These are phyloP conservation scores for Rhizoglyphus robini DNA, from an alignment of 1,140 invertebrate species.

Conservation along the genomic window DNA sequence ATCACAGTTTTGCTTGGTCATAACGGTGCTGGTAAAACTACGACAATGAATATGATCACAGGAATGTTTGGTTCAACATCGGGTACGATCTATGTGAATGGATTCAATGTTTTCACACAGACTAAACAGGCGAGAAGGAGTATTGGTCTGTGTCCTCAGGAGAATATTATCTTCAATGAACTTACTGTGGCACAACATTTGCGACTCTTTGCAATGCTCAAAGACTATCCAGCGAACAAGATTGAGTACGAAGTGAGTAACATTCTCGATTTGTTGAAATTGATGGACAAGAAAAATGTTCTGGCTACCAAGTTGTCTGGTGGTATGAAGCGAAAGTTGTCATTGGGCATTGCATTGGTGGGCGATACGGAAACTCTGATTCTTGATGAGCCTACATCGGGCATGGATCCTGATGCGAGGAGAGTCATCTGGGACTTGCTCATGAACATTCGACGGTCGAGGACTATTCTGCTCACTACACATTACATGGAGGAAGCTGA, in stretches of 20 bases:
- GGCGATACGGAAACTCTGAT: slow-evolving; percentile 51
- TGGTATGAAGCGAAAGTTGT: slow-evolving; percentile 43
- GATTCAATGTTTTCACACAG: slow-evolving; percentile 45
- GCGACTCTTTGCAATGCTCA: slow-evolving; percentile 13
- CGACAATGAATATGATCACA: slow-evolving; percentile 62
- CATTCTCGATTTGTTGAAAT: slow-evolving; percentile 11
- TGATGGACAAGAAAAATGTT: slow-evolving; percentile 17
- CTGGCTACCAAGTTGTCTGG: slow-evolving; percentile 32
- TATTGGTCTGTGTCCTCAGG: slow-evolving; percentile 23
- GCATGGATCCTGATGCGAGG: slow-evolving; percentile 81
- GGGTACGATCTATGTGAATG: slow-evolving; percentile 54
- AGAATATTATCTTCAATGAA: slow-evolving; percentile 24
- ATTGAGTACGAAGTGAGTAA: not conserved
- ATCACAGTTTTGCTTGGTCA: slow-evolving; percentile 51
- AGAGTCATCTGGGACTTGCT: slow-evolving; percentile 68
- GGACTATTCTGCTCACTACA: slow-evolving; percentile 81
- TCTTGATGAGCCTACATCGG: slow-evolving; percentile 81
- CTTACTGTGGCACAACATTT: slow-evolving; percentile 18
- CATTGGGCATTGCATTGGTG: slow-evolving; percentile 42
- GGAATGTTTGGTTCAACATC: slow-evolving; percentile 52
- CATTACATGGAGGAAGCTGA: slow-evolving; percentile 86
- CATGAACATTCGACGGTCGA: slow-evolving; percentile 36
- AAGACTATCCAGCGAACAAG: not conserved
- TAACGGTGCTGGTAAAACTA: slow-evolving; percentile 52
- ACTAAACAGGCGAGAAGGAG: slow-evolving; percentile 26